These are phyloP conservation scores for Sisyra terminalis DNA, from an alignment of 2,888 invertebrate species.

Conservation along the genomic window DNA sequence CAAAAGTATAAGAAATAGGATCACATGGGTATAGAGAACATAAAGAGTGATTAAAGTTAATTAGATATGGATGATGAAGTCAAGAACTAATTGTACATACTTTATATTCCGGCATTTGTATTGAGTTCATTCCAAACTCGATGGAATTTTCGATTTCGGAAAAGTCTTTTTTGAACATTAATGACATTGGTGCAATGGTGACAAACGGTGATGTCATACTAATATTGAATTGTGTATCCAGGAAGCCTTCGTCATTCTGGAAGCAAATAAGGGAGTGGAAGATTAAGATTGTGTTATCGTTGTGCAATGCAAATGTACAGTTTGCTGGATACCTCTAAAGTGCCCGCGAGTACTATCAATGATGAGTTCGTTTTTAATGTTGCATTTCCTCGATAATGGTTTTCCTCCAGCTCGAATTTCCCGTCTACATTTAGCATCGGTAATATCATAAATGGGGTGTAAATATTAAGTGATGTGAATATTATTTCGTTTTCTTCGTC, in stretches of 20 bases:
- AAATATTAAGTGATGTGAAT: slow-evolving; percentile 29
- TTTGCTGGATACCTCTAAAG: slow-evolving; percentile 39
- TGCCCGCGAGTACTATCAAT: slow-evolving; percentile 30
- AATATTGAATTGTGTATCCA: slow-evolving; percentile 47
- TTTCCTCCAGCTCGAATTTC: slow-evolving; percentile 30
- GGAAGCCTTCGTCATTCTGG: slow-evolving; percentile 43
- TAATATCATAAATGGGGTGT: slow-evolving; percentile 35
- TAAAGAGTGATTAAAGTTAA: too few relatives aligned
- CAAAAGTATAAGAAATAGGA: too few relatives aligned
- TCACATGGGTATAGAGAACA: too few relatives aligned
- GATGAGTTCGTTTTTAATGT: slow-evolving; percentile 31
- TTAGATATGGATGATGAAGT: too few relatives aligned
- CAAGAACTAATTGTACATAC: too few relatives aligned
- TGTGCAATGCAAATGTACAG: slow-evolving; percentile 5
- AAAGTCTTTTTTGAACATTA: slow-evolving; percentile 51
- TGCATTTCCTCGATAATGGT: slow-evolving; percentile 32
- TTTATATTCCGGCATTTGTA: not conserved
- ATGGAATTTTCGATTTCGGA: slow-evolving; percentile 44
- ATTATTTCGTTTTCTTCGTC: slow-evolving; percentile 26
- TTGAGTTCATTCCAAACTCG: slow-evolving; percentile 41
- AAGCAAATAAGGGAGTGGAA: slow-evolving; percentile 13
- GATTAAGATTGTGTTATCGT: slow-evolving; percentile 8
- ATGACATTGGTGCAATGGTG: slow-evolving; percentile 44
- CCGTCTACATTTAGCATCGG: slow-evolving; percentile 29
- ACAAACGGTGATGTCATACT: slow-evolving; percentile 43